A percentile compares a stretch with the other conserved stretches of the same genome.
Evolutionary conservation across 2,888 invertebrate genomes (phyloP).

Genomic region (Sarcophaga variegata): DNA sequence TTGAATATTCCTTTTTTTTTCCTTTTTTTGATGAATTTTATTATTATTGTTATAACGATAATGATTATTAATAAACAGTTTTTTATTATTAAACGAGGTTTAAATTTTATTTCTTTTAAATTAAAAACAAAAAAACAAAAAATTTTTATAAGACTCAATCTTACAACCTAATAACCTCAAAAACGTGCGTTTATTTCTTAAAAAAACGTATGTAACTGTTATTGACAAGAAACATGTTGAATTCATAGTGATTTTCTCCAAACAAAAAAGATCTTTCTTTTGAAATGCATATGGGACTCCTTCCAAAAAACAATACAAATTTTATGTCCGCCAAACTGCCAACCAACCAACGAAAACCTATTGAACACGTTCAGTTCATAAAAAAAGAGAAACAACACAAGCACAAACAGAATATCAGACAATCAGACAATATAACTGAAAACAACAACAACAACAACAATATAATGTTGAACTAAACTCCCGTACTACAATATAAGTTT

Average conservation of each 20-base stretch:
- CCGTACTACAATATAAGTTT: conserved; percentile 48
- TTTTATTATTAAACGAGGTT: conserved; percentile 35
- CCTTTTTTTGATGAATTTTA: conserved; percentile 25
- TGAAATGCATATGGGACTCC: not conserved
- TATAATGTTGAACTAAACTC: conserved; percentile 26
- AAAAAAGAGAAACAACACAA: conserved; percentile 34
- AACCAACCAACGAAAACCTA: conserved; percentile 32
- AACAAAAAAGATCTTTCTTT: conserved; percentile 55
- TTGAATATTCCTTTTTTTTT: conserved; percentile 39
- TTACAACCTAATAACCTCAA: conserved; percentile 67
- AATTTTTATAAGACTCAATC: conserved; percentile 36
- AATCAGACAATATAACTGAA: too few species aligned
- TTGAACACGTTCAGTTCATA: conserved; percentile 66
- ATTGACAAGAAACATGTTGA: conserved; percentile 53
- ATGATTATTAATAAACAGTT: conserved; percentile 8
- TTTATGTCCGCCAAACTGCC: conserved; percentile 31
- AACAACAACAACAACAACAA: conserved; percentile 7
- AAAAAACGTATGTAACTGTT: conserved; percentile 57
- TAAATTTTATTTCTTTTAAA: conserved; percentile 49
- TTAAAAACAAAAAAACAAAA: conserved; percentile 41
- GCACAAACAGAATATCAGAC: not conserved
- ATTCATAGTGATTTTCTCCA: too few species aligned
- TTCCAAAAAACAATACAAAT: conserved; percentile 9
- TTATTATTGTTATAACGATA: conserved; percentile 9
- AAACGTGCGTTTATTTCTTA: conserved; percentile 50